These are phyloP conservation scores for Neoseiulus cucumeris DNA, from an alignment of 1,140 invertebrate genomes.

Conservation along the genomic window DNA sequence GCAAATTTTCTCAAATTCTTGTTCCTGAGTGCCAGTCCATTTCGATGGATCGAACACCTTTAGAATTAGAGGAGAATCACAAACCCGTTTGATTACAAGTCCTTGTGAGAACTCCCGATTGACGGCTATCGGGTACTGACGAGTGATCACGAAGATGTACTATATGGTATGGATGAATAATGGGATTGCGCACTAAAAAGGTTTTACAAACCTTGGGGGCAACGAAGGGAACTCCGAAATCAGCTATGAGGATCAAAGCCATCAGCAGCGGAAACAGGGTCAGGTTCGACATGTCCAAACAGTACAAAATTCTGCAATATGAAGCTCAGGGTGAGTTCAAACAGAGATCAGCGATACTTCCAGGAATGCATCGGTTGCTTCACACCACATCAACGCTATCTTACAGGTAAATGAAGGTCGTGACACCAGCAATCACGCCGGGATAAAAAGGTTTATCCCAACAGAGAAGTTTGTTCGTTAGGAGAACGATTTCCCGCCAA, in stretches of 20 bases:
- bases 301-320: neutral
- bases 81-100: neutral
- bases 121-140: too few species aligned
- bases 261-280: neutral
- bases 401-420: constrained; percentile 43
- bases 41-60: neutral
- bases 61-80: neutral
- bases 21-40: neutral
- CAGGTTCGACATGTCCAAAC: constrained; percentile 7
- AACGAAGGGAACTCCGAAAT: neutral
- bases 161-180: too few species aligned
- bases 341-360: neutral
- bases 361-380: neutral
- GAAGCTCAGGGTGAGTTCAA: neutral
- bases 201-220: neutral
- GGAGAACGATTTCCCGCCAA: constrained; percentile 55
- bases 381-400: constrained; percentile 16
- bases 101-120: neutral
- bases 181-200: too few species aligned
- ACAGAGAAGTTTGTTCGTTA: constrained; percentile 46
- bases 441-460: constrained; percentile 67
- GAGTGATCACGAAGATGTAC: too few species aligned
- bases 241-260: neutral
- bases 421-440: constrained; percentile 41
- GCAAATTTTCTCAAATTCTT: neutral